phyloP scores from a whole-genome alignment of 1,140 invertebrate species.

The Steinernema feltiae region DNA sequence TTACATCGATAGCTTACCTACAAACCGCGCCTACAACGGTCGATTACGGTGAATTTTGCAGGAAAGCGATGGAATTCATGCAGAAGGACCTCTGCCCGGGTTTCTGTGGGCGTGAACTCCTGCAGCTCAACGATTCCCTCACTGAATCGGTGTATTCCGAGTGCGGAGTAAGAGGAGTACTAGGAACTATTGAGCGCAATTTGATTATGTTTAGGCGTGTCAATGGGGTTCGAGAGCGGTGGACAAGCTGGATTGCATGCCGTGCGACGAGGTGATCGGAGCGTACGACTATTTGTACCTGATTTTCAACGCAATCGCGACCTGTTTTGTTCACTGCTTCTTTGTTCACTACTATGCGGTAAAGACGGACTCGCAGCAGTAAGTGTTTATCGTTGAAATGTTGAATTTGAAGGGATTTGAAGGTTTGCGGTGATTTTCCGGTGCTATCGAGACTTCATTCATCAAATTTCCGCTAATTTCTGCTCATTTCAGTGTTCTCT shows the following conservation, averaged over 20 bases:
- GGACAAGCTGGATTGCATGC: background rate
- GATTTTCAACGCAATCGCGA: background rate
- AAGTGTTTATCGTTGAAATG: too few relatives aligned
- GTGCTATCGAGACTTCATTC: too few relatives aligned
- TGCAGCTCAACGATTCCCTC: background rate
- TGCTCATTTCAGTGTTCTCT: background rate
- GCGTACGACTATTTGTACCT: background rate
- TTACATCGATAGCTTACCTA: background rate
- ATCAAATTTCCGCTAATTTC: background rate
- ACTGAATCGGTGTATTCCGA: background rate
- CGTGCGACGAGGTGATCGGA: background rate
- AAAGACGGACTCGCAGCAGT: background rate
- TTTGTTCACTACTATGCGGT: conserved; percentile 5
- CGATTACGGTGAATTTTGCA: background rate
- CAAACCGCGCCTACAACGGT: background rate
- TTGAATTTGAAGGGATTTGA: background rate
- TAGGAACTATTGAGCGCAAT: background rate
- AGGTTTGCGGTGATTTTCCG: too few relatives aligned
- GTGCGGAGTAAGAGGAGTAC: background rate
- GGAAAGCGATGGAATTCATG: background rate
- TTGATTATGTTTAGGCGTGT: background rate
- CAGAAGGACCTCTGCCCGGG: background rate
- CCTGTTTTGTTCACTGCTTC: background rate
- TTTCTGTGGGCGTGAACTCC: background rate
- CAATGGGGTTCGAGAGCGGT: background rate